Percentiles rank a stretch among this genome's conserved stretches.
Evolutionary conservation across 2,888 invertebrate genomes (phyloP).

Genomic region (Trissolcus japonicus): DNA sequence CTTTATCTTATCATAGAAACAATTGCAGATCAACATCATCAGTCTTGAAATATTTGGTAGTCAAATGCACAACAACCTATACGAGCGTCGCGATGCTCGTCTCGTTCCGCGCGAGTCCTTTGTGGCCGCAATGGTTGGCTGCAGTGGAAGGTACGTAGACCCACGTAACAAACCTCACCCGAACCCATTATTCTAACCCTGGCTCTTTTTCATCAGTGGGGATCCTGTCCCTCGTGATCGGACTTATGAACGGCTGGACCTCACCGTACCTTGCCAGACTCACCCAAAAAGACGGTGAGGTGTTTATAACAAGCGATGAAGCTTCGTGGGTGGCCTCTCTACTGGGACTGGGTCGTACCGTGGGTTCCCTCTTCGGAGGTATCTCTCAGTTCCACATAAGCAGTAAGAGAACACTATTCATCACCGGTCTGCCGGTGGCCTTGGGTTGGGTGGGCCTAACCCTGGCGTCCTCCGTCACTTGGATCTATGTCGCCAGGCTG

Average conservation of each 20-base stretch:
- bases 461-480: constrained; percentile 58
- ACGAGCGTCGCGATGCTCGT: constrained; percentile 23
- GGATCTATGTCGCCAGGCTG: constrained; percentile 62
- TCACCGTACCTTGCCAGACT: constrained; percentile 64
- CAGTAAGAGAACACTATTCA: constrained; percentile 59
- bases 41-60: constrained; percentile 33
- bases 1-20: constrained; percentile 50
- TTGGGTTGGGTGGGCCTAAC: constrained; percentile 61
- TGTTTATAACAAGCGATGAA: constrained; percentile 57
- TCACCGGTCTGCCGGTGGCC: constrained; percentile 59
- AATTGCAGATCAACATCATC: constrained; percentile 13
- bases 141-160: constrained; percentile 39
- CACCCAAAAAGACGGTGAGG: constrained; percentile 55
- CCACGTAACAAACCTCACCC: too few relatives aligned
- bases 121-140: constrained; percentile 47
- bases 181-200: background rate
- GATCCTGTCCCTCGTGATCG: constrained; percentile 61
- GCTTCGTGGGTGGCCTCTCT: constrained; percentile 66
- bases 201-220: constrained; percentile 58
- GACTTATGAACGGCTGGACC: constrained; percentile 63
- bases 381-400: constrained; percentile 57
- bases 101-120: constrained; percentile 25
- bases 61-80: constrained; percentile 20
- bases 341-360: constrained; percentile 60
- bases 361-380: constrained; percentile 62